These are phyloP conservation scores for Drosophila vallismaia DNA, from an alignment of 2,888 invertebrate species.

Conservation along the genomic window DNA sequence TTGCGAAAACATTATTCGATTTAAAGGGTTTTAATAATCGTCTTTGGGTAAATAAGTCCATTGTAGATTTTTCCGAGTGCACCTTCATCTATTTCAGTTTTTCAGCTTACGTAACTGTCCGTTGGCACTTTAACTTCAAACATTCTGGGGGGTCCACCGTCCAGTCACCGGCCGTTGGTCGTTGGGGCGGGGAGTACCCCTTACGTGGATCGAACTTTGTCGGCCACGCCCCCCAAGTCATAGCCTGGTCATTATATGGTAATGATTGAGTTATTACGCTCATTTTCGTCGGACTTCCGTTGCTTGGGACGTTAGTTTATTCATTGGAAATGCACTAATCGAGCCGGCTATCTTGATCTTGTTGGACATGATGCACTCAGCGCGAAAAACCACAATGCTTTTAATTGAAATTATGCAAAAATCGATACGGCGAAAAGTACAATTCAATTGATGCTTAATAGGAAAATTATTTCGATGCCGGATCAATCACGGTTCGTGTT, in stretches of 20 bases:
- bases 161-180: constrained; percentile 3
- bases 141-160: constrained; percentile 11
- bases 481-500: constrained; percentile 31
- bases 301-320: constrained; percentile 32
- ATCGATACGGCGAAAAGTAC: constrained; percentile 38
- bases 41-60: no score
- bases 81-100: constrained; percentile 3
- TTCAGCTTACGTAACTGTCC: constrained; percentile 7
- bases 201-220: constrained; percentile 41
- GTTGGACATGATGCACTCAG: constrained; percentile 64
- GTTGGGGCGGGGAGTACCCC: constrained; percentile 28
- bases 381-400: constrained; percentile 70
- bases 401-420: constrained; percentile 63
- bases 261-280: constrained; percentile 73
- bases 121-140: constrained; percentile 23
- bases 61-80: background rate
- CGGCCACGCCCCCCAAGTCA: constrained; percentile 55
- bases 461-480: constrained; percentile 35
- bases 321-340: constrained; percentile 64
- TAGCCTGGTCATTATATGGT: constrained; percentile 35
- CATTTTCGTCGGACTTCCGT: constrained; percentile 59
- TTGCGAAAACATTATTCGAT: background rate
- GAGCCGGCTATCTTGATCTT: constrained; percentile 66
- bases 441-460: constrained; percentile 35
- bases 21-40: background rate